These are phyloP conservation scores for Scaptomyza pallida DNA, from an alignment of 1,140 invertebrate species.

Conservation along the genomic window DNA sequence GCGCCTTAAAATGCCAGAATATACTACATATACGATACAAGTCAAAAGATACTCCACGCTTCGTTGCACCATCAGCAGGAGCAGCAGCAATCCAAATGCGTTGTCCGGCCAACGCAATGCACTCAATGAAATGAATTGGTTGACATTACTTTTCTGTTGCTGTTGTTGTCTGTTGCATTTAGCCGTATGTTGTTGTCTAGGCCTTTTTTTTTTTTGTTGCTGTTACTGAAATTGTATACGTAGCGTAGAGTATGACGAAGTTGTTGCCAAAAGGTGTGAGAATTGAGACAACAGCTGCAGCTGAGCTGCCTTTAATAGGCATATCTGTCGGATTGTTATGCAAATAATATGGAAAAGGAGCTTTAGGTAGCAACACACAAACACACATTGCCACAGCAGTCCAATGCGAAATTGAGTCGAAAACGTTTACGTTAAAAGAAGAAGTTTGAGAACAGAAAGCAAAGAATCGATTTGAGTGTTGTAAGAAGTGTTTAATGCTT, in stretches of 20 bases:
- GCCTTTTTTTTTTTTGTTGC: slow-evolving; percentile 39
- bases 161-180: slow-evolving; percentile 25
- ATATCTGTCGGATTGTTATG: slow-evolving; percentile 75
- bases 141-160: slow-evolving; percentile 64
- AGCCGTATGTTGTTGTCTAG: slow-evolving; percentile 23
- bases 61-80: slow-evolving; percentile 4
- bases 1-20: slow-evolving; percentile 70
- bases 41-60: slow-evolving; percentile 34
- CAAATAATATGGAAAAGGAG: slow-evolving; percentile 55
- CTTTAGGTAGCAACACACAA: not conserved
- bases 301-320: slow-evolving; percentile 76
- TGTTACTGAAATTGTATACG: slow-evolving; percentile 71
- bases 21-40: too few species aligned
- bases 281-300: slow-evolving; percentile 66
- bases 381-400: too few species aligned
- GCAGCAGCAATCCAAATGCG: slow-evolving; percentile 9
- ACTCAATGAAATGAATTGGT: slow-evolving; percentile 81
- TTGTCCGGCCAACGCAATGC: slow-evolving; percentile 69
- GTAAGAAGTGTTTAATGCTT: not conserved
- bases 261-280: slow-evolving; percentile 57
- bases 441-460: not conserved
- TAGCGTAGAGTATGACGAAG: slow-evolving; percentile 11
- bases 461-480: not conserved
- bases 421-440: not conserved
- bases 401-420: slow-evolving; percentile 31